These are phyloP conservation scores for Hirtodrosophila confusa DNA, from an alignment of 2,888 invertebrate species.

Conservation along the genomic window DNA sequence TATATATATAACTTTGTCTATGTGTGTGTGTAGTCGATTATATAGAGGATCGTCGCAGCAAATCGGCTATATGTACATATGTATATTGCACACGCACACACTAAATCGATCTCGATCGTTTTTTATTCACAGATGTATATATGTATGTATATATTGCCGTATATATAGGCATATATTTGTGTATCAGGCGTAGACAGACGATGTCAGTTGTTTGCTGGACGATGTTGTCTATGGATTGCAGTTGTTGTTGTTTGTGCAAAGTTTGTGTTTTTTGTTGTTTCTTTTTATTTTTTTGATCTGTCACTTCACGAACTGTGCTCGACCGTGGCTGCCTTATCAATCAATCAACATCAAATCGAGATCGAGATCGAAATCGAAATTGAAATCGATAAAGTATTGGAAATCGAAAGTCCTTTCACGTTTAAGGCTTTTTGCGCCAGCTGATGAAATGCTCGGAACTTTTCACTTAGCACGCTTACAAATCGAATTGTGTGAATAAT, in stretches of 20 bases:
- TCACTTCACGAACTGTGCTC: constrained; percentile 27
- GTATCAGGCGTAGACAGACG: constrained; percentile 61
- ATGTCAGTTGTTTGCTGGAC: constrained; percentile 70
- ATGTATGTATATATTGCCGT: constrained; percentile 38
- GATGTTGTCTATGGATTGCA: constrained; percentile 41
- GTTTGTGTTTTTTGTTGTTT: constrained; percentile 2
- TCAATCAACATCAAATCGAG: constrained; percentile 7
- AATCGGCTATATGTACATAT: constrained; percentile 20
- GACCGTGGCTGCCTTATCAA: constrained; percentile 25
- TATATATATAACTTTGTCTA: constrained; percentile 28
- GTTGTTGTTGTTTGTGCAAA: constrained; percentile 42
- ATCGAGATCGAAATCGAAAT: not conserved
- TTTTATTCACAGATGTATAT: constrained; percentile 26
- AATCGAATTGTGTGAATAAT: constrained; percentile 15
- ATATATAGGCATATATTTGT: constrained; percentile 23
- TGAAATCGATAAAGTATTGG: not conserved
- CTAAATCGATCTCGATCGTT: constrained; percentile 55
- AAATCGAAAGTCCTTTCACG: constrained; percentile 66
- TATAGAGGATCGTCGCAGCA: constrained; percentile 72
- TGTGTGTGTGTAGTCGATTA: constrained; percentile 48
- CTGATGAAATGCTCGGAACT: constrained; percentile 37
- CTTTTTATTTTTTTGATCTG: constrained; percentile 2
- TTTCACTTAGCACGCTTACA: constrained; percentile 26
- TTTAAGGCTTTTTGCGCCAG: constrained; percentile 11
- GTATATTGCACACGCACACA: constrained; percentile 57